A percentile compares a stretch with the other conserved stretches of the same genome.
Conservation (phyloP, 2,797 vertebrate genomes). For the Eidolon dupreanum region DNA sequence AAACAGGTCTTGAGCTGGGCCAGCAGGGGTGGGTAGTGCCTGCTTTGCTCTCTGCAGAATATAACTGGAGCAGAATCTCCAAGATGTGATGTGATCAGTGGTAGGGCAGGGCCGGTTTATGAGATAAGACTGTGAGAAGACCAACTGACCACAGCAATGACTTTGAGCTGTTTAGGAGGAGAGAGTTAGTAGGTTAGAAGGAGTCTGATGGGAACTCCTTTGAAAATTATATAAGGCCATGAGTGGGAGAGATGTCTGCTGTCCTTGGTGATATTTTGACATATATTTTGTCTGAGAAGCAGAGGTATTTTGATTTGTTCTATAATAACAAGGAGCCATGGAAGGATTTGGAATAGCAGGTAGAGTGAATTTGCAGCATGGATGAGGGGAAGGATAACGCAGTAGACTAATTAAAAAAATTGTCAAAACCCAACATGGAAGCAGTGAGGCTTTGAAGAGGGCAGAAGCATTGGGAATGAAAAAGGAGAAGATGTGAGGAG, state of each 20-base stretch:
- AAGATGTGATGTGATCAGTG: too few species aligned
- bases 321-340: background rate
- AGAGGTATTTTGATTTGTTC: background rate
- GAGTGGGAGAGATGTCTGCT: background rate
- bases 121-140: background rate
- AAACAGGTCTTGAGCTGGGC: conserved; percentile 4
- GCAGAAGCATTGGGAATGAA: background rate
- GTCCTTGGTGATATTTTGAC: too few species aligned
- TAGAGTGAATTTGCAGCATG: background rate
- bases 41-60: fast-evolving
- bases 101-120: fast-evolving
- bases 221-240: background rate
- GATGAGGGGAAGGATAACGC: background rate
- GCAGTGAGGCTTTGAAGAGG: background rate
- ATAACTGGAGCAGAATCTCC: too few species aligned
- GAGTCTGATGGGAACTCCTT: background rate
- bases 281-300: background rate
- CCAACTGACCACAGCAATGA: background rate
- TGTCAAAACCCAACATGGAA: background rate
- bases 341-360: background rate
- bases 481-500: background rate
- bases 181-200: background rate
- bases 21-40: background rate
- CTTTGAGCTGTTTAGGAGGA: background rate
- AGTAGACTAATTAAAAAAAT: background rate